Evolutionary conservation across 2,113 vertebrate species (phyloP), one percentile per base, ranked within the genome.

Genomic region (Cyrtonyx montezumae): DNA sequence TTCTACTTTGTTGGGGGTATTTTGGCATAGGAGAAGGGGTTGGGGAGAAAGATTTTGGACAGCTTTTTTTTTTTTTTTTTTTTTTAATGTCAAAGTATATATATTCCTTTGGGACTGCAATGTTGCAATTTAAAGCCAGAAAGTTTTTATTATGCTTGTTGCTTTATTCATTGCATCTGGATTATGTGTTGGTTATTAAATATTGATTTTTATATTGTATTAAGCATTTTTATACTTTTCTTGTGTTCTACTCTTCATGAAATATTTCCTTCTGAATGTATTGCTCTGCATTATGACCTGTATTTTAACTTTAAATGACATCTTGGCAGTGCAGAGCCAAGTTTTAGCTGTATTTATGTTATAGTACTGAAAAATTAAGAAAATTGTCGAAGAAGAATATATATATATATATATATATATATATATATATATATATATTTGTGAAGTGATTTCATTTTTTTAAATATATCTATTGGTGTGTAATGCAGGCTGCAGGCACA

Each of bases 181-280:
- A 86, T 95, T 83, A 83, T 73, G 13, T 80, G 55, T 56, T 76
- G 43, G 26, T 84, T 95, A 88, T 85, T 91, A 93, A 88, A 76
- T 87, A 94, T 81, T 93, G 71, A 87, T 90, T 96, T 96, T 91
- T 90, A 65, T 48, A 75, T 73, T 26, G 30, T 63, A 36, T 92
- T 74, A 79, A 91, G 77, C 6, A 4, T 43, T 70, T 71, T 46
- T 37, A 62, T 63, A 13, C 3, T 36, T 87, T 95, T 91, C 55
- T 88, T 78, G 36, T 4, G 22, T 73, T 76, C 34, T 87, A 13
- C 4, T 49, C 11, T 86, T 45, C 51, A 22, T 74, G 43, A 86
- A 71, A 2, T 63, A 42, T 87, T 94, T 87, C 75, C 4, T 70
- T 85, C 21, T 87, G 69, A 30, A 23, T 80, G 11, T 69, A 19